A percentile compares a stretch with the other conserved stretches of the same genome.
Evolutionary conservation across 2,888 invertebrate genomes (phyloP).

Genomic region (Rhagium mordax): DNA sequence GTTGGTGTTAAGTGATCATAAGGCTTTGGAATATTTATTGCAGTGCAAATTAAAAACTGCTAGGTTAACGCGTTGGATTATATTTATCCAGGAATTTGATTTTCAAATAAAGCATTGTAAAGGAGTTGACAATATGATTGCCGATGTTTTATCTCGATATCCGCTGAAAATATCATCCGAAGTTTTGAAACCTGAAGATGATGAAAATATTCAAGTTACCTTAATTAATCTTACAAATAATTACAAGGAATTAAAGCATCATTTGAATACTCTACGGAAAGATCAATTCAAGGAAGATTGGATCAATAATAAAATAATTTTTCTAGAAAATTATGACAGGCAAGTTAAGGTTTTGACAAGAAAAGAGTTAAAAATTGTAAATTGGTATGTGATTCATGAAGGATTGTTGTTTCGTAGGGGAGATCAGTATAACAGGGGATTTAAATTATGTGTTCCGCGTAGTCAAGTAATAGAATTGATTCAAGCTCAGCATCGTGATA

Average conservation of each 20-base stretch:
- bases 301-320: not conserved
- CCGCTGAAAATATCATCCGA: not conserved
- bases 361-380: not conserved
- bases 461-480: not conserved
- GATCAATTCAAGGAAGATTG: conserved; percentile 4
- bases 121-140: conserved; percentile 29
- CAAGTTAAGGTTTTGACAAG: not conserved
- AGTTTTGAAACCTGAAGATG: not conserved
- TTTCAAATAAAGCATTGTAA: conserved; percentile 32
- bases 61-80: conserved; percentile 39
- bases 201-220: not conserved
- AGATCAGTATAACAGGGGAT: not conserved
- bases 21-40: conserved; percentile 33
- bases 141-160: not conserved
- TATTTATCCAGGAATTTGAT: conserved; percentile 40
- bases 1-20: conserved; percentile 35
- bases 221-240: not conserved
- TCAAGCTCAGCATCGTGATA: not conserved
- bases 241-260: not conserved
- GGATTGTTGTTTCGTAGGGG: not conserved
- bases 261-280: not conserved
- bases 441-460: not conserved
- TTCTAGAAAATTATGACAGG: not conserved
- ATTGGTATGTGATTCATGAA: no score
- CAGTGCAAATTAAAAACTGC: conserved; percentile 27